Evolutionary conservation across 2,888 invertebrate species (phyloP).

Genomic region (Plagiodera versicolora): DNA sequence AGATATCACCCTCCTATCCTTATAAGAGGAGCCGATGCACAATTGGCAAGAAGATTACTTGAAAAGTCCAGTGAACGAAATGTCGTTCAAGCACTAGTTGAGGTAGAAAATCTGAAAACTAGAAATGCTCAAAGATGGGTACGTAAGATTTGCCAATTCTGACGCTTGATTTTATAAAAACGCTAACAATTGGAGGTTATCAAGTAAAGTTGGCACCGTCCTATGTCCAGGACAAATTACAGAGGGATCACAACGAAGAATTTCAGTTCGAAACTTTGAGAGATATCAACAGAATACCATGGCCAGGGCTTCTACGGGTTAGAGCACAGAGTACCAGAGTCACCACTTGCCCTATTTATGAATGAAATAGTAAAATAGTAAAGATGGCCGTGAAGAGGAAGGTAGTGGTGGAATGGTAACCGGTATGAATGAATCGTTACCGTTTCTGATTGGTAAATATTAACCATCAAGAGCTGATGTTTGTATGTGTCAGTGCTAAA

Average conservation of each 20-base stretch:
- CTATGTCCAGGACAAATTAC: constrained; percentile 6
- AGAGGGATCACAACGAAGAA: constrained; percentile 4
- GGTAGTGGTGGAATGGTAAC: too few relatives aligned
- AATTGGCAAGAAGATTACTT: constrained; percentile 11
- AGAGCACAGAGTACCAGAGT: too few relatives aligned
- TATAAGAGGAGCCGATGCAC: constrained; percentile 15
- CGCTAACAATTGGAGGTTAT: constrained; percentile 5
- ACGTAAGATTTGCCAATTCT: constrained; percentile 2
- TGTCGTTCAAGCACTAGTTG: constrained; percentile 13
- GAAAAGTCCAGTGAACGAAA: constrained; percentile 8
- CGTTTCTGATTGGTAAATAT: too few relatives aligned
- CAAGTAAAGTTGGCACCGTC: constrained; percentile 5
- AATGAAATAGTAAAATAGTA: too few relatives aligned
- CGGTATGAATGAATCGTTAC: too few relatives aligned
- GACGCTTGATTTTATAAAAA: constrained; percentile 1
- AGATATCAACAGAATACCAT: too few relatives aligned
- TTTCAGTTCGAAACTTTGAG: too few relatives aligned
- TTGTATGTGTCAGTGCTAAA: too few relatives aligned
- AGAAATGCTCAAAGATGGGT: constrained; percentile 8
- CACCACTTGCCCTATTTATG: too few relatives aligned
- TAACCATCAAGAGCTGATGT: too few relatives aligned
- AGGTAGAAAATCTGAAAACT: constrained; percentile 9
- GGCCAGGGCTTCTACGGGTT: constrained; percentile 1
- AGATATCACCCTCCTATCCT: constrained; percentile 13
- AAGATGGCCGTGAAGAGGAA: too few relatives aligned